Conservation (phyloP, 1,140 invertebrate genomes). For the Sycophaga agraensis region DNA sequence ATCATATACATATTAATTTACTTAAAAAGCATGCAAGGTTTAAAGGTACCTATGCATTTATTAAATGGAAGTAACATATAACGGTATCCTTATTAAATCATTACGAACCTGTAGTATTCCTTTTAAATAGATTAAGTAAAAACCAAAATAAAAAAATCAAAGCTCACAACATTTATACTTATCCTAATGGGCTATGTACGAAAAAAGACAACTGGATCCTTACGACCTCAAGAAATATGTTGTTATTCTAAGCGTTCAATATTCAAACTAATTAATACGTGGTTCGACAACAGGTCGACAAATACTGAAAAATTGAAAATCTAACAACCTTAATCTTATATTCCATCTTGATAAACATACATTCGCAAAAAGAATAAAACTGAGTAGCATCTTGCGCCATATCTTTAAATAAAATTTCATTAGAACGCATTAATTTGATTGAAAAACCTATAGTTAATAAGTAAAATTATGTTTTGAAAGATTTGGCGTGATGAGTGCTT, state of each 20-base stretch:
- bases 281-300: background rate
- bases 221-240: slow-evolving; percentile 9
- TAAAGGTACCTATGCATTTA: background rate
- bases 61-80: slow-evolving; percentile 2
- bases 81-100: background rate
- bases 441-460: background rate
- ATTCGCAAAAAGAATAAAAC: background rate
- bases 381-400: background rate
- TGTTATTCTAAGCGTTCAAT: slow-evolving; percentile 8
- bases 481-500: background rate
- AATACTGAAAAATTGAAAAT: slow-evolving; percentile 1
- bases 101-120: slow-evolving; percentile 3
- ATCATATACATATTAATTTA: background rate
- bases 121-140: background rate
- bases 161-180: slow-evolving; percentile 7
- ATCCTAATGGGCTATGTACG: background rate
- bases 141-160: background rate
- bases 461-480: background rate
- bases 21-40: background rate
- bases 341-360: background rate
- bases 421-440: background rate
- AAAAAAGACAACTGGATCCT: background rate
- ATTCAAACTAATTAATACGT: too few species aligned
- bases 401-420: background rate
- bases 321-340: background rate